phyloP scores from a whole-genome alignment of 64 coral and sea anemone species.

The Astreopora myriophthalma region DNA sequence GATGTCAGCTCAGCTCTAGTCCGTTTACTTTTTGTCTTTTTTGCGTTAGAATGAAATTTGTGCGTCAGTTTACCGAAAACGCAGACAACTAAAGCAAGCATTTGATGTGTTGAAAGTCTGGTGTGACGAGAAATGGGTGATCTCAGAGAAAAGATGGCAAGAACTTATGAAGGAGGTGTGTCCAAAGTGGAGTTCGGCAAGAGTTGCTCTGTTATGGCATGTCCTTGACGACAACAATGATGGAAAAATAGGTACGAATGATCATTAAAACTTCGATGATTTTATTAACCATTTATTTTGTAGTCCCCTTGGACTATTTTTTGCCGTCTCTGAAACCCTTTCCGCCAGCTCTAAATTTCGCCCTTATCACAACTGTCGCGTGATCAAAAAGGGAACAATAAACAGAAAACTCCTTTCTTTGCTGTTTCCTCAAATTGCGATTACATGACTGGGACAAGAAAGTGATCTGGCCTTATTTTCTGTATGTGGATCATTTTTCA shows the following conservation, averaged over 20 bases:
- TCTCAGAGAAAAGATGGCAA: conserved; percentile 75
- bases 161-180: conserved; percentile 68
- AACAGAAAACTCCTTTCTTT: too few species aligned
- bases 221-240: conserved; percentile 75
- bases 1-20: too few species aligned
- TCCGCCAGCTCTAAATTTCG: too few species aligned
- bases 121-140: conserved; percentile 63
- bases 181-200: conserved; percentile 77
- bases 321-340: too few species aligned
- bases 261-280: not conserved
- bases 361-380: too few species aligned
- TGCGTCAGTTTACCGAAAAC: conserved; percentile 87
- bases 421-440: too few species aligned
- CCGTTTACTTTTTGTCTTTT: not conserved
- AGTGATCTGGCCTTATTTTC: too few species aligned
- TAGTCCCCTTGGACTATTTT: not conserved
- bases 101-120: conserved; percentile 90
- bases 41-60: conserved; percentile 86
- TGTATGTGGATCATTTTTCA: too few species aligned
- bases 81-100: conserved; percentile 84
- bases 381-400: too few species aligned
- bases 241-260: conserved; percentile 79
- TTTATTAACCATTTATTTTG: not conserved
- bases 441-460: too few species aligned
- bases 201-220: conserved; percentile 87